Evolutionary conservation across 2,888 invertebrate species (phyloP).

Genomic region (Tiliacea citrago): DNA sequence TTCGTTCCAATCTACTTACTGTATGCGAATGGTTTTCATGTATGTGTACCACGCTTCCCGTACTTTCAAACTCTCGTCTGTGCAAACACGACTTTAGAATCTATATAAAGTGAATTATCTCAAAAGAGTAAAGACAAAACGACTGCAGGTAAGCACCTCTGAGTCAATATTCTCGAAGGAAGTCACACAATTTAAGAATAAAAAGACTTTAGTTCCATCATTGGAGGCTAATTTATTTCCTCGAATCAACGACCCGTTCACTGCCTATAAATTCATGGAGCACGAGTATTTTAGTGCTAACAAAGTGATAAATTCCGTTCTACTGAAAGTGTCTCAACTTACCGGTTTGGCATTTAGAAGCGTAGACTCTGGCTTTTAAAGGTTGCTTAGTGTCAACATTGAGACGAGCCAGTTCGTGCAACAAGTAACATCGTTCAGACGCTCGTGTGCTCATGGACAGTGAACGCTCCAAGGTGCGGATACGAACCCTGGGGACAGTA

Average conservation of each 20-base stretch:
- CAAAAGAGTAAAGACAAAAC: conserved; percentile 18
- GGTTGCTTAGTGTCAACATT: conserved; percentile 82
- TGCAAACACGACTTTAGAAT: conserved; percentile 24
- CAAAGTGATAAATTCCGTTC: conserved; percentile 48
- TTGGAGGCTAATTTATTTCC: conserved; percentile 50
- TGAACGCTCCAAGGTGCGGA: conserved; percentile 79
- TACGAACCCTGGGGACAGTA: conserved; percentile 74
- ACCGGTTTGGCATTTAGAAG: conserved; percentile 85
- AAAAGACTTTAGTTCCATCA: conserved; percentile 37
- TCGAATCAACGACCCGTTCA: conserved; percentile 54
- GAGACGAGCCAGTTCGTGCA: conserved; percentile 84
- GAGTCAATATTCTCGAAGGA: conserved; percentile 42
- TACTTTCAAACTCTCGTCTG: conserved; percentile 24
- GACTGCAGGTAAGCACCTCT: conserved; percentile 4
- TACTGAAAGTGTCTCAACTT: conserved; percentile 50
- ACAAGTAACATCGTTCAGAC: conserved; percentile 83
- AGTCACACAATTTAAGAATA: conserved; percentile 40
- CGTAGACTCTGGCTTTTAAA: conserved; percentile 80
- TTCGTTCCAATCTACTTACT: conserved; percentile 53
- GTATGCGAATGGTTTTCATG: conserved; percentile 30
- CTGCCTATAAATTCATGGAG: conserved; percentile 47
- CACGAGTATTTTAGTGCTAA: conserved; percentile 56
- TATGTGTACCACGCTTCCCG: conserved; percentile 1
- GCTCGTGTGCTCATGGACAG: conserved; percentile 77
- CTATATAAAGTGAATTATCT: conserved; percentile 34